Evolutionary conservation across 1,140 invertebrate genomes (phyloP), one percentile per base, ranked within the genome.

Genomic region (Trypoxylus dichotomus): DNA sequence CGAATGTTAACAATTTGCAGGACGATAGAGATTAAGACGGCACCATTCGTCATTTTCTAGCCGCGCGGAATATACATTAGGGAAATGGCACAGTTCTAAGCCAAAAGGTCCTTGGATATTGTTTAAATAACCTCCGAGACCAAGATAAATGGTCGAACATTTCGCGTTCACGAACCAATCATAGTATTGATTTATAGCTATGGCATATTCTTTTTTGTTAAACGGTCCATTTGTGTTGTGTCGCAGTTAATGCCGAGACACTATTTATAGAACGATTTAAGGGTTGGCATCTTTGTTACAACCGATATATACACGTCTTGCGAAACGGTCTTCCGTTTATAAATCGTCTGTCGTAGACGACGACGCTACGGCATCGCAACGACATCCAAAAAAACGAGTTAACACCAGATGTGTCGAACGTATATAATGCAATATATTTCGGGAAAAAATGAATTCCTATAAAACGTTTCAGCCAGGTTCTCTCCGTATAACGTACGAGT

Each of bases 281-380:
- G 27, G 60, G 60, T 29, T 68, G 60, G 24, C 60, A 68, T 68
- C 60, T 25, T 24, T 68, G 60, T 68, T 68, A 68, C 21, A 68
- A 24, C 24, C 60, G 60, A 68, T 68, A 68, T 68, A 68, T 68
- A 29, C 60, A 68, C 60, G 60, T 68, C 60, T 29, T 27, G 60
- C 60, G 21, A 68, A 68, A 68, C 27, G 60, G 60, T 68, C 60
- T 68, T 68, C 60, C 60, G 60, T 24, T 68, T 68, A 68, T 68
- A 68, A 68, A 68, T 68, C 60, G 60, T 68, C 60, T 68, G 60
- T 68, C 60, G 60, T 68, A 68, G 60, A 68, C 60, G 60, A 68
- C 60, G 60, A 68, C 24, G 60, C 60, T 24, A 27, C 11, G 27
- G 60, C 60, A 68, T 68, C 60, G 60, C 24, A 68, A 68, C 60